These are phyloP conservation scores for Xyrauchen texanus DNA, from an alignment of 2,113 vertebrate species.

Conservation along the genomic window DNA sequence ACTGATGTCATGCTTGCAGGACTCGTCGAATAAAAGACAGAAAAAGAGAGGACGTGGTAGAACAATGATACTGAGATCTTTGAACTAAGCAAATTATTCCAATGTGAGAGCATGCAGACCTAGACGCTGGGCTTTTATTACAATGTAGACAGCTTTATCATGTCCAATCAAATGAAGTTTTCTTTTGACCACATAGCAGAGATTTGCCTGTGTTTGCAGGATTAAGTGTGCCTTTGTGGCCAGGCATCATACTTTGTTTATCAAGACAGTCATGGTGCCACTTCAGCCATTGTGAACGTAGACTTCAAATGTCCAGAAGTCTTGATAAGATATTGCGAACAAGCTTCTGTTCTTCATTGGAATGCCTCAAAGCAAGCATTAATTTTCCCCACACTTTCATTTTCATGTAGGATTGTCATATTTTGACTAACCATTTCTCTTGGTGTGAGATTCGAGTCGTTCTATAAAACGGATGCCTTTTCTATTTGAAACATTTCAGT, in stretches of 20 bases:
- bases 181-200: conserved; percentile 37
- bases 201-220: conserved; percentile 49
- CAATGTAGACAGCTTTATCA: conserved; percentile 60
- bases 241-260: too few relatives aligned
- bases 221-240: conserved; percentile 50
- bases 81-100: conserved; percentile 58
- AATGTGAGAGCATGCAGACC: conserved; percentile 41
- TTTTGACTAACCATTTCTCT: background rate
- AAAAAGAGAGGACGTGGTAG: conserved; percentile 65
- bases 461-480: too few relatives aligned
- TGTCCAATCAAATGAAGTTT: conserved; percentile 53
- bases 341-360: conserved; percentile 33
- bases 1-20: conserved; percentile 76
- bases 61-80: conserved; percentile 68
- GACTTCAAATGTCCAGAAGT: conserved; percentile 41
- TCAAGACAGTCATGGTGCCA: conserved; percentile 52
- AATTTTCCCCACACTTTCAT: background rate
- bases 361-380: conserved; percentile 43
- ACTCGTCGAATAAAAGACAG: conserved; percentile 57
- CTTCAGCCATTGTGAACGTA: conserved; percentile 46
- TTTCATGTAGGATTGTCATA: background rate
- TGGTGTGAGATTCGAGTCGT: background rate
- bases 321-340: conserved; percentile 18
- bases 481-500: too few relatives aligned
- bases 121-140: conserved; percentile 50